These are phyloP conservation scores for Aphelocoma californica DNA, from an alignment of 2,797 vertebrate genomes.

Conservation along the genomic window DNA sequence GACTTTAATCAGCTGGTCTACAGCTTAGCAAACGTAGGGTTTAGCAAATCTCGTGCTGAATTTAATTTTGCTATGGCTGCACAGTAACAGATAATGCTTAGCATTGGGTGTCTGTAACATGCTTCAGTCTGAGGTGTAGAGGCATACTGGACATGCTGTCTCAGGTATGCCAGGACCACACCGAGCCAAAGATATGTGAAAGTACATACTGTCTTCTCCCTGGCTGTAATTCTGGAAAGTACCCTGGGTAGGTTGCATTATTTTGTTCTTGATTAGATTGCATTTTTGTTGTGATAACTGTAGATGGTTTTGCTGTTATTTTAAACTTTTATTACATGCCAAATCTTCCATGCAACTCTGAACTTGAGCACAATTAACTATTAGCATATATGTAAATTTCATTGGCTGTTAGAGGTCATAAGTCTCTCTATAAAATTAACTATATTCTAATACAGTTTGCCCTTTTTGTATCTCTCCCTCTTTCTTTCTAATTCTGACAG, in stretches of 20 bases:
- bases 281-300: background rate
- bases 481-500: background rate
- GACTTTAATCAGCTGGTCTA: background rate
- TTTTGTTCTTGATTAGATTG: background rate
- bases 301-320: background rate
- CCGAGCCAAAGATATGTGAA: background rate
- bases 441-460: background rate
- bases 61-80: background rate
- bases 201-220: background rate
- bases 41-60: background rate
- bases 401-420: background rate
- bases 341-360: background rate
- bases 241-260: background rate
- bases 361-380: background rate
- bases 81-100: background rate
- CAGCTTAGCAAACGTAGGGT: background rate
- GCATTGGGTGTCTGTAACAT: rapidly evolving
- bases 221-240: background rate
- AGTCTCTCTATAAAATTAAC: background rate
- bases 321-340: background rate
- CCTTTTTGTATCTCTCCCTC: background rate
- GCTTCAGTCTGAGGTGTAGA: background rate
- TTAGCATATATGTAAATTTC: background rate
- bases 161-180: background rate
- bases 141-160: background rate